phyloP scores from a whole-genome alignment of 2,797 vertebrate species.

The Melanotaenia boesemani region DNA sequence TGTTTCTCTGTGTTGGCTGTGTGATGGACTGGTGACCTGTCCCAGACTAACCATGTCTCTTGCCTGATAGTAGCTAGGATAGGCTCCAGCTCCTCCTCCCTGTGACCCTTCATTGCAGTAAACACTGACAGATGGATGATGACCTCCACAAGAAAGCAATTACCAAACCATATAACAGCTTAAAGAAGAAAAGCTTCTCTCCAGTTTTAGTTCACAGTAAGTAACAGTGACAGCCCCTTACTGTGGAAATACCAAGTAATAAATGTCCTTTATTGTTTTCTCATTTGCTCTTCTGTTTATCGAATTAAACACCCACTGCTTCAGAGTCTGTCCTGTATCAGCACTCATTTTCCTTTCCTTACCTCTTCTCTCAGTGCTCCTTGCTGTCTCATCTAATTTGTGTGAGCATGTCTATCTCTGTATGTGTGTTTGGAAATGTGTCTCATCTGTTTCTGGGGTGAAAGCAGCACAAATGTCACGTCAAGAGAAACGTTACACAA shows the following conservation, averaged over 20 bases:
- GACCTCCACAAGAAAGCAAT: constrained; percentile 19
- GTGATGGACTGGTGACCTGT: constrained; percentile 1
- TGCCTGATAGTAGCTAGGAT: not conserved
- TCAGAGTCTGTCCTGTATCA: constrained; percentile 24
- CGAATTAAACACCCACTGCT: constrained; percentile 44
- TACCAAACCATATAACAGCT: constrained; percentile 36
- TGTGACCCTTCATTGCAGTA: not conserved
- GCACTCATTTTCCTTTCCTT: constrained; percentile 40
- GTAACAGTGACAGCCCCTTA: constrained; percentile 37
- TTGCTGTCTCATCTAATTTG: constrained; percentile 37
- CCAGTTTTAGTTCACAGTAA: constrained; percentile 30
- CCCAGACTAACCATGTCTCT: not conserved
- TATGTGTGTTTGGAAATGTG: constrained; percentile 30
- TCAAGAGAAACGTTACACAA: constrained; percentile 37
- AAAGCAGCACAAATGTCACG: constrained; percentile 36
- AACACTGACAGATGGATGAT: not conserved
- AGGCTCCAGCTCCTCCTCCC: not conserved
- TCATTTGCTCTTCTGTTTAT: constrained; percentile 30
- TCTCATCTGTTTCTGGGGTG: constrained; percentile 62
- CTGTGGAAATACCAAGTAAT: constrained; percentile 25
- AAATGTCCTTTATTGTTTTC: constrained; percentile 34
- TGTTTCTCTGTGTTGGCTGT: not conserved
- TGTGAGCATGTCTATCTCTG: constrained; percentile 17
- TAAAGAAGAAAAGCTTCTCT: constrained; percentile 38
- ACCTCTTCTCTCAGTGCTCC: constrained; percentile 19